Percentiles rank a stretch among this genome's conserved stretches.
Evolutionary conservation across 2,797 vertebrate genomes (phyloP).

Genomic region (Ispidina picta): DNA sequence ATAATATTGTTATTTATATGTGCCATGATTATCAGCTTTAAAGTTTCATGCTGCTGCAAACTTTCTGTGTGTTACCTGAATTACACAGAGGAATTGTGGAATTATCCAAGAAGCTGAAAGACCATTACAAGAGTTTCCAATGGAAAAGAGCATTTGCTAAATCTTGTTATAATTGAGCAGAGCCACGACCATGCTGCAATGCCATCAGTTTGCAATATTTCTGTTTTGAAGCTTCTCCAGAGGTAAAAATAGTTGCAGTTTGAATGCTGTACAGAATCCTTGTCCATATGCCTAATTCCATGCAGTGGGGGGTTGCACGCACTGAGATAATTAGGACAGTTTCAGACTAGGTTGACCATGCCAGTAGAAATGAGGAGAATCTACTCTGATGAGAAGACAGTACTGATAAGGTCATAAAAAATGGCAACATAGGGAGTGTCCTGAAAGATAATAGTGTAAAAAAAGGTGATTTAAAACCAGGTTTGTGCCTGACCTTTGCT

Average conservation of each 20-base stretch:
- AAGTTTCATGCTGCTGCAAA: neutral
- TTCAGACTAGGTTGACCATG: neutral
- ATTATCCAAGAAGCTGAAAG: constrained; percentile 9
- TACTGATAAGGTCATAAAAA: neutral
- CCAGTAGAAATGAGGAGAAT: neutral
- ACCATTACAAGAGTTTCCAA: neutral
- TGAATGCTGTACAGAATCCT: neutral
- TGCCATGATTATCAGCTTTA: neutral
- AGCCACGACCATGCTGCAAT: neutral
- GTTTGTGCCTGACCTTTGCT: neutral
- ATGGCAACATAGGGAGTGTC: neutral
- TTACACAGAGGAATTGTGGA: constrained; percentile 17
- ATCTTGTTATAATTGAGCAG: constrained; percentile 14
- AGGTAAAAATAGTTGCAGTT: neutral
- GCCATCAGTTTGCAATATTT: neutral
- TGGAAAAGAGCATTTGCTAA: neutral
- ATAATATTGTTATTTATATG: neutral
- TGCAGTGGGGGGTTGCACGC: neutral
- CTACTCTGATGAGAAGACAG: neutral
- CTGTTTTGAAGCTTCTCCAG: neutral
- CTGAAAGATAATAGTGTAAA: neutral
- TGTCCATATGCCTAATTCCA: neutral
- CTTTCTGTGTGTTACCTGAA: constrained; percentile 35
- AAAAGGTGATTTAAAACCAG: neutral
- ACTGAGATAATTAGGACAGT: neutral